A percentile compares a stretch with the other conserved stretches of the same genome.
phyloP scores from a whole-genome alignment of 2,797 vertebrate species.

The Acridotheres tristis region DNA sequence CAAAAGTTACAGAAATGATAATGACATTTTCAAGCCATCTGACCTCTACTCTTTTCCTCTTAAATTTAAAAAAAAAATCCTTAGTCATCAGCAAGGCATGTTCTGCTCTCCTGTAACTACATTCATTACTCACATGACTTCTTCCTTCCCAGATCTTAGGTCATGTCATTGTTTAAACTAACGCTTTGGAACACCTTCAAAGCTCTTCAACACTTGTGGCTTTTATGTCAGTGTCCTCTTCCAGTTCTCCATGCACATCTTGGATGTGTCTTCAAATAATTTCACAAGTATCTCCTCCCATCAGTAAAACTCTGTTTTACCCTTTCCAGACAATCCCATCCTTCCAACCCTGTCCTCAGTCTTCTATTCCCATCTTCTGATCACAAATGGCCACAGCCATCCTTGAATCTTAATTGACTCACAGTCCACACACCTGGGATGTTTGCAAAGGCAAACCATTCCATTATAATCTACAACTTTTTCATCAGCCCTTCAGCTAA shows the following conservation, averaged over 20 bases:
- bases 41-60: not conserved
- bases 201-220: not conserved
- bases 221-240: not conserved
- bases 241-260: not conserved
- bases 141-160: not conserved
- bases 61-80: not conserved
- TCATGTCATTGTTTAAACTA: not conserved
- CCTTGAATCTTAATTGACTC: not conserved
- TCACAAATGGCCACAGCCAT: not conserved
- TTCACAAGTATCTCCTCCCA: not conserved
- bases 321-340: not conserved
- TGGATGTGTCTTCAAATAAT: not conserved
- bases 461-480: not conserved
- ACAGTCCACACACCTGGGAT: not conserved
- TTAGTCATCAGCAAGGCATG: conserved; percentile 4
- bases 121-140: not conserved
- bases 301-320: not conserved
- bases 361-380: not conserved
- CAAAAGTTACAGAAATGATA: not conserved
- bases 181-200: not conserved
- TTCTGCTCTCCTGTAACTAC: not conserved
- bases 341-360: not conserved
- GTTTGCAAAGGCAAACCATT: not conserved
- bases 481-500: not conserved
- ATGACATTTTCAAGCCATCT: not conserved